Evolutionary conservation across 2,113 vertebrate genomes (phyloP), one percentile per base, ranked within the genome.

Genomic region (Rhagologus leucostigma): DNA sequence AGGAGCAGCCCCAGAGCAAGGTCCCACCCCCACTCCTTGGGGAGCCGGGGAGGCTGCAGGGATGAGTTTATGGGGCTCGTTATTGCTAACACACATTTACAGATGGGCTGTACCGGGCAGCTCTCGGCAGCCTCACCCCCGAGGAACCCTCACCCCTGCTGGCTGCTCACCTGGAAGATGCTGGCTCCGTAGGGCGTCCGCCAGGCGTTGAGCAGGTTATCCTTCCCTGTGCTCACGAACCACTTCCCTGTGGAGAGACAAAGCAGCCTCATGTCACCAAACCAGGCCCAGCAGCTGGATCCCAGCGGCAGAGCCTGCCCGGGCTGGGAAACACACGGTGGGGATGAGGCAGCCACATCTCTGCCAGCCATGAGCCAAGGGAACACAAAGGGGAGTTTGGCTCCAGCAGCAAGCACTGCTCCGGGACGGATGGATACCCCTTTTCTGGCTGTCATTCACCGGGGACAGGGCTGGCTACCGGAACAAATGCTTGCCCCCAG

Each of bases 141-240:
- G 6, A 33, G 12, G 52, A 62, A 0, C 11, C 27, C 14, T 35
- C 33, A 12, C 0, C 17, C 29, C 79, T 9, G 2, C 24, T 2
- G 33, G 41, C 47, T 13, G 41, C 13, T 8, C 96, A 99, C 99
- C 98, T 99, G 99, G 95, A 99, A 98, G 89, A 98, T 98, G 89
- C 97, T 98, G 16, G 98, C 97, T 63, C 99, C 99, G 0, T 94
- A 97, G 11, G 99, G 98, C 1, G 98, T 97, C 92, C 98, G 91
- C 98, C 98, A 98, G n/a, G 99, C 95, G 1, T 98, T 98, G 50
- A 98, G 92, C 78, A 99, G 97, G 95, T 97, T 98, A 95, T 99
- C 99, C 95, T 98, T 98, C 41, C 99, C 99, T 0, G 99, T 99
- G 60, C 99, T 99, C 95, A 98, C 98, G 1, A 99, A 99, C 99